phyloP scores from a whole-genome alignment of 2,113 vertebrate genomes.

The Anolis sagrei region DNA sequence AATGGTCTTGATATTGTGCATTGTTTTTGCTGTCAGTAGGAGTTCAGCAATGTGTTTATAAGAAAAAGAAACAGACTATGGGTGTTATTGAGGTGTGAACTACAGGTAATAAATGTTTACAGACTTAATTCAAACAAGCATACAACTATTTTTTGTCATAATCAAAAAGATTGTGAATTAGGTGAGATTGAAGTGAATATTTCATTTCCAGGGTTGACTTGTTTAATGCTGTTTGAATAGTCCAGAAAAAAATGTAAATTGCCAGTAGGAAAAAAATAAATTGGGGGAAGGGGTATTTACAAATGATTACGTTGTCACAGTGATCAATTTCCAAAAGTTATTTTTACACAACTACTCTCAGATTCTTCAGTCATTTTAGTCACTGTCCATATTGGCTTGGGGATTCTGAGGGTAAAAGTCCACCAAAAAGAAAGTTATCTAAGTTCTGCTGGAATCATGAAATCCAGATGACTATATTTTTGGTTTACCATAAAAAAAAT shows the following conservation, averaged over 20 bases:
- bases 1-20: conserved; percentile 51
- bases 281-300: neutral
- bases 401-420: too few species aligned
- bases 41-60: conserved; percentile 17
- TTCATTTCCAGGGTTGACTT: neutral
- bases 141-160: too few species aligned
- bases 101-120: neutral
- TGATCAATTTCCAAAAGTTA: neutral
- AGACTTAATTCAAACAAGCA: neutral
- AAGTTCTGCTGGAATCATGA: neutral
- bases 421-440: too few species aligned
- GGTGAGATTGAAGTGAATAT: neutral
- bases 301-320: neutral
- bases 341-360: too few species aligned
- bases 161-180: neutral
- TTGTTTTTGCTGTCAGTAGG: conserved; percentile 39
- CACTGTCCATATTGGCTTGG: too few species aligned
- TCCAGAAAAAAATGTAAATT: neutral
- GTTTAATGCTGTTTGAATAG: neutral
- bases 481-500: neutral
- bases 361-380: too few species aligned
- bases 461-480: neutral
- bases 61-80: neutral
- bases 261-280: neutral
- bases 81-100: neutral